Percentiles rank a stretch among this genome's conserved stretches.
Conservation (phyloP, 2,888 invertebrate species). For the Mythimna lalbum region DNA sequence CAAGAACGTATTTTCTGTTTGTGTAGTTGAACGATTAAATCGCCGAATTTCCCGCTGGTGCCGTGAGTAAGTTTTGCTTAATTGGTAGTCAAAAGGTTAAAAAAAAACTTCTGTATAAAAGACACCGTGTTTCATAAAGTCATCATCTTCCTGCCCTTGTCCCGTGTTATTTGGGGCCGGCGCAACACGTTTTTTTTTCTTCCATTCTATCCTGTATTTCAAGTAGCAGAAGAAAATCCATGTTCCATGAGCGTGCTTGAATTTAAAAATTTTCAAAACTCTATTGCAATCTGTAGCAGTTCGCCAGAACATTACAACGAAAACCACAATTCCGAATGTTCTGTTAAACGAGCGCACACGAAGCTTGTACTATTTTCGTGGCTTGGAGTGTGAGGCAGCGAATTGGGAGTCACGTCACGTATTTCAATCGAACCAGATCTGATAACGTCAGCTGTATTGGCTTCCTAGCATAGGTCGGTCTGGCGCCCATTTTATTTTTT, state of each 20-base stretch:
- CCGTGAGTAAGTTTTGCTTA: too few relatives aligned
- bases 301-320: constrained; percentile 33
- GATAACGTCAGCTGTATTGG: constrained; percentile 73
- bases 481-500: constrained; percentile 48
- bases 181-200: too few relatives aligned
- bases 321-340: constrained; percentile 51
- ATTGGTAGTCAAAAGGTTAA: too few relatives aligned
- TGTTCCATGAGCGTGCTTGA: neutral
- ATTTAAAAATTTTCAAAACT: neutral
- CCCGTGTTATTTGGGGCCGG: too few relatives aligned
- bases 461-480: constrained; percentile 63
- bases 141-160: too few relatives aligned
- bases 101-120: too few relatives aligned
- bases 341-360: constrained; percentile 74
- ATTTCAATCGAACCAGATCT: constrained; percentile 84
- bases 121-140: neutral
- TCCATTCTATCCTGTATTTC: too few relatives aligned
- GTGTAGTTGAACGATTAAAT: too few relatives aligned
- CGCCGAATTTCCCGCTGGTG: too few relatives aligned
- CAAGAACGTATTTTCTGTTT: too few relatives aligned
- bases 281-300: constrained; percentile 22
- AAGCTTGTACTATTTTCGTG: constrained; percentile 68
- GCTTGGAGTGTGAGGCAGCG: constrained; percentile 61
- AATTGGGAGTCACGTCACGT: constrained; percentile 81
- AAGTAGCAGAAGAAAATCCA: constrained; percentile 7